A percentile compares a stretch with the other conserved stretches of the same genome.
Conservation (phyloP, 2,888 invertebrate species). For the Metallyticus violacea region DNA sequence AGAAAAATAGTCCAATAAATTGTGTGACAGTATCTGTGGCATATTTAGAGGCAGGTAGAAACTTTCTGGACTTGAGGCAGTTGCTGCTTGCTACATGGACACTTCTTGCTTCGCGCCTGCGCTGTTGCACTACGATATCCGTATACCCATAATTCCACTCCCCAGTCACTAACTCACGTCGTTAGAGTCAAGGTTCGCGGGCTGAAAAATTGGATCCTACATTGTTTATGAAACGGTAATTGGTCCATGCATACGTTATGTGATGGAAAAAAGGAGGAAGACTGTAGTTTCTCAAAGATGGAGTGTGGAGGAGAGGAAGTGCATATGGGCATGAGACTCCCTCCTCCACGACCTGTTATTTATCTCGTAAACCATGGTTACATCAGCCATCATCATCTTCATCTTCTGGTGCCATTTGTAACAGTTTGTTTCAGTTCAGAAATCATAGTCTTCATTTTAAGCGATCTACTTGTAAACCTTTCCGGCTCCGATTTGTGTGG, state of each 20-base stretch:
- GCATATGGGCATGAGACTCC: background rate
- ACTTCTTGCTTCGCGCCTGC: background rate
- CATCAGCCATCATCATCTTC: too few relatives aligned
- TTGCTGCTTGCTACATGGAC: background rate
- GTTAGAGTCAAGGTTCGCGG: background rate
- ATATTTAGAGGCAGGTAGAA: too few relatives aligned
- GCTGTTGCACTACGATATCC: background rate
- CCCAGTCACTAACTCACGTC: background rate
- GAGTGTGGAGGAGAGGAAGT: background rate
- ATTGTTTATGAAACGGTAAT: constrained; percentile 32
- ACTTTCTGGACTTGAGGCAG: too few relatives aligned
- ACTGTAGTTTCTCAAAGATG: background rate
- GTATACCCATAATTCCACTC: constrained; percentile 8
- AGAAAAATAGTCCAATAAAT: too few relatives aligned
- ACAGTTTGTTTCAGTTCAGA: background rate
- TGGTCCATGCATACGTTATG: constrained; percentile 30
- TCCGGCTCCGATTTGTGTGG: too few relatives aligned
- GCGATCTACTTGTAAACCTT: too few relatives aligned
- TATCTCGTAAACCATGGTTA: background rate
- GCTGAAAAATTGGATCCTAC: constrained; percentile 27
- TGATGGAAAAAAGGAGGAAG: background rate
- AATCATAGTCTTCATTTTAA: too few relatives aligned
- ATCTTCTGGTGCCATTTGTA: background rate
- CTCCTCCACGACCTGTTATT: background rate
- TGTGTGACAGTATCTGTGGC: too few relatives aligned